Conservation (phyloP, 2,888 invertebrate species). For the Diaperis boleti region DNA sequence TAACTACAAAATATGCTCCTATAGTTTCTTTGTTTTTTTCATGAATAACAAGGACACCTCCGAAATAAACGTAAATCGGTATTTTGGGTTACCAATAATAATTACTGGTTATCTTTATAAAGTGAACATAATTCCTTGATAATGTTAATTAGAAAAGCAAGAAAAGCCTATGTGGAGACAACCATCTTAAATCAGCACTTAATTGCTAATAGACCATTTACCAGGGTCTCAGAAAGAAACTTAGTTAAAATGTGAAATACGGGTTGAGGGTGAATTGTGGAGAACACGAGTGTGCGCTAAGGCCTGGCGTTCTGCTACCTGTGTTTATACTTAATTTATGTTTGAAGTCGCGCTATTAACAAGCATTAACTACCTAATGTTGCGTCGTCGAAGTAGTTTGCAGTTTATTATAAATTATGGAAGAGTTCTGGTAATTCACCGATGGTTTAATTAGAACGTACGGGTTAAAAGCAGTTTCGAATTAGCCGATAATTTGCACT, state of each 20-base stretch:
- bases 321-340: conserved; percentile 60
- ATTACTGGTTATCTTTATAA: conserved; percentile 39
- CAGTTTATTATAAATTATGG: conserved; percentile 49
- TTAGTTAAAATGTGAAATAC: conserved; percentile 46
- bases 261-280: conserved; percentile 2
- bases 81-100: no score
- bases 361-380: conserved; percentile 62
- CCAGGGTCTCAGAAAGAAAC: conserved; percentile 46
- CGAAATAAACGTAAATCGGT: no score
- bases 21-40: no score
- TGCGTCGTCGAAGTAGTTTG: conserved; percentile 56
- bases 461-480: conserved; percentile 14
- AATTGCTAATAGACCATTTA: conserved; percentile 53
- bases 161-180: conserved; percentile 46
- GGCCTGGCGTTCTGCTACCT: conserved; percentile 47
- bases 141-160: conserved; percentile 51
- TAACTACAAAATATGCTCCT: no score
- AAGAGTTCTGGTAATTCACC: conserved; percentile 12
- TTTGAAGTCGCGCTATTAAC: conserved; percentile 61
- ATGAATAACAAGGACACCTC: no score
- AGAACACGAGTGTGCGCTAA: conserved; percentile 5
- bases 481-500: no score
- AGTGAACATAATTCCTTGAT: conserved; percentile 48
- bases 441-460: conserved; percentile 28
- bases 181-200: conserved; percentile 51